Evolutionary conservation across 64 coral and sea anemone species (phyloP).

Genomic region (Acropora tenuis): DNA sequence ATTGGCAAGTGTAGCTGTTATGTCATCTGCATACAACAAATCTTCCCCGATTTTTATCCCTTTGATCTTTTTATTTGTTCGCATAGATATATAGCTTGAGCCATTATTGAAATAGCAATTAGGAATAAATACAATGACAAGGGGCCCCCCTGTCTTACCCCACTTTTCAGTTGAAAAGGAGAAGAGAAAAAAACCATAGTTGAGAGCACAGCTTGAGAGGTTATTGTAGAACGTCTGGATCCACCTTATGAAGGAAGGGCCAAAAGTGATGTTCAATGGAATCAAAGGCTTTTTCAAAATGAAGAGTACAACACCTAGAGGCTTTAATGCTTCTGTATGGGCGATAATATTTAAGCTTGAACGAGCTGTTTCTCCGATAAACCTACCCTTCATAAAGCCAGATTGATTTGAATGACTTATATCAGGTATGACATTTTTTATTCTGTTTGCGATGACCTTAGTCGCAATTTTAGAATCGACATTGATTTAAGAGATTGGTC

Average conservation of each 20-base stretch:
- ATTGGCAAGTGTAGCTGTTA: constrained; percentile 1
- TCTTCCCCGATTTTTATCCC: no score
- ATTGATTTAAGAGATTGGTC: constrained; percentile 21
- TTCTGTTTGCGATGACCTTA: constrained; percentile 6
- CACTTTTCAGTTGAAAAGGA: no score
- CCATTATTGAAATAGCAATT: neutral
- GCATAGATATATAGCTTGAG: neutral
- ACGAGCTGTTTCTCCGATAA: neutral
- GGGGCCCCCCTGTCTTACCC: neutral
- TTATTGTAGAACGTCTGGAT: constrained; percentile 23
- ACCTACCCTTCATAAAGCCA: no score
- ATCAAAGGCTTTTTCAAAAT: constrained; percentile 2
- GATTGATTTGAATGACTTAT: no score
- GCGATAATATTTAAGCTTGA: neutral
- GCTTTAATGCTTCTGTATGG: constrained; percentile 4
- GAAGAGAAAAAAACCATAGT: neutral
- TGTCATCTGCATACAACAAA: constrained; percentile 12
- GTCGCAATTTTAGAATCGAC: constrained; percentile 10
- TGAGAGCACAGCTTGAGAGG: constrained; percentile 2
- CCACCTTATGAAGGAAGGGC: neutral
- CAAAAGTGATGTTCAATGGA: neutral
- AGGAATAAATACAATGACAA: neutral
- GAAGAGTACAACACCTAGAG: neutral
- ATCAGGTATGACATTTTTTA: no score
- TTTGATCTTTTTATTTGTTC: neutral